Evolutionary conservation across 2,113 vertebrate species (phyloP).

Genomic region (Brachyhypopomus occidentalis): DNA sequence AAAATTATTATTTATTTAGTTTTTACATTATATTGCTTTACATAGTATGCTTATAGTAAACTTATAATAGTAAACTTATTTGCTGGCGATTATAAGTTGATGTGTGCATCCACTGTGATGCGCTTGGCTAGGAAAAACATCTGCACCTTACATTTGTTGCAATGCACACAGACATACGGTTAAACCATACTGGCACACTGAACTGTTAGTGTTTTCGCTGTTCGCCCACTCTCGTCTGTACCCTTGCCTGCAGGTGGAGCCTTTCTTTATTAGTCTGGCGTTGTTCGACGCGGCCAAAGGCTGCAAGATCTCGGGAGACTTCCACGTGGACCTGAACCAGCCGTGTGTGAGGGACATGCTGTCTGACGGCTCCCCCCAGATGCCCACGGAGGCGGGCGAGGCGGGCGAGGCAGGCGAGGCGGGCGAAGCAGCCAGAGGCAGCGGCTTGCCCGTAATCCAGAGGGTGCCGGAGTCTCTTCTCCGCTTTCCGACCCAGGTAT

Average conservation of each 20-base stretch:
- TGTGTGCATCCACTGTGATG: too few relatives aligned
- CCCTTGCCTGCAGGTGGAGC: constrained; percentile 83
- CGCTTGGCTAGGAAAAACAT: neutral
- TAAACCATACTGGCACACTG: neutral
- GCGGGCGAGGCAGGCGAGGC: constrained; percentile 50
- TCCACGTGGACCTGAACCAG: constrained; percentile 92
- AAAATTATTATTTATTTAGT: too few relatives aligned
- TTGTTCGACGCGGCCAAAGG: constrained; percentile 90
- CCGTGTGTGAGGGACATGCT: constrained; percentile 86
- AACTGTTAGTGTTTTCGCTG: neutral
- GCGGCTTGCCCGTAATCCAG: constrained; percentile 72
- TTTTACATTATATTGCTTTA: neutral
- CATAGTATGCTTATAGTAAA: neutral
- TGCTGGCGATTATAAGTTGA: neutral
- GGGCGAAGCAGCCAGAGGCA: constrained; percentile 17
- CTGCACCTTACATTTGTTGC: neutral
- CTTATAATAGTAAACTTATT: neutral
- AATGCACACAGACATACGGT: neutral
- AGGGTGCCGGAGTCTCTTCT: constrained; percentile 82
- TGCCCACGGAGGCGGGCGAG: constrained; percentile 52
- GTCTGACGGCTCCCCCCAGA: constrained; percentile 48
- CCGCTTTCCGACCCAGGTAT: constrained; percentile 83
- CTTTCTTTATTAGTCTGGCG: constrained; percentile 93
- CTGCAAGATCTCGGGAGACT: constrained; percentile 96
- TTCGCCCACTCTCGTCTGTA: neutral